Percentiles rank a stretch among this genome's conserved stretches.
Conservation (phyloP, 1,140 invertebrate species). For the Pachyrhynchus sulphureomaculatus region DNA sequence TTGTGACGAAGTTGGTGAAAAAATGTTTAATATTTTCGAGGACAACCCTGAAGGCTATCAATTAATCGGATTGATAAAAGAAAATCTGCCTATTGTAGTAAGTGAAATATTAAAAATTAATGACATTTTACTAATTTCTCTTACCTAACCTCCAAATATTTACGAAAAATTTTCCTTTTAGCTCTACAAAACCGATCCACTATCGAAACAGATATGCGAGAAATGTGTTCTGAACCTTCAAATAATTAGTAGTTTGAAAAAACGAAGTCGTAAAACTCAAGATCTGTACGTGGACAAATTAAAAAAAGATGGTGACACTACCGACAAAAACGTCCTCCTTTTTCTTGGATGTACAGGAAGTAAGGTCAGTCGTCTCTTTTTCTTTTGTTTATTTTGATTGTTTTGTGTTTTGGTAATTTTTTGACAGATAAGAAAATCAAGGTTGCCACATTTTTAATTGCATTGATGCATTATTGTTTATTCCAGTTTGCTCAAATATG, state of each 20-base stretch:
- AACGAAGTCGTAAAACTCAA: slow-evolving; percentile 38
- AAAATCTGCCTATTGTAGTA: slow-evolving; percentile 47
- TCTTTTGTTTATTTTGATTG: slow-evolving; percentile 4
- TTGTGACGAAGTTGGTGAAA: slow-evolving; percentile 44
- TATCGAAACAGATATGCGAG: slow-evolving; percentile 48
- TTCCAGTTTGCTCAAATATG: neutral
- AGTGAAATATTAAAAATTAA: too few species aligned
- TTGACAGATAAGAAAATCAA: neutral
- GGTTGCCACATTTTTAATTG: neutral
- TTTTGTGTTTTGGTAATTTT: slow-evolving; percentile 1
- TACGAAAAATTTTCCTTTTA: slow-evolving; percentile 29
- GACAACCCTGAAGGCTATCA: slow-evolving; percentile 45
- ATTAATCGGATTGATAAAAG: slow-evolving; percentile 47
- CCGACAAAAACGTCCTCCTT: slow-evolving; percentile 31
- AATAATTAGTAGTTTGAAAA: slow-evolving; percentile 43
- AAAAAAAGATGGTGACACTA: slow-evolving; percentile 24
- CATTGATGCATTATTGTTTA: neutral
- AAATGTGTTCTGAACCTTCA: slow-evolving; percentile 44
- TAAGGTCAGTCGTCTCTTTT: slow-evolving; percentile 19
- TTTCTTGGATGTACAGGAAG: slow-evolving; percentile 33
- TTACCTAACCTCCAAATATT: slow-evolving; percentile 5
- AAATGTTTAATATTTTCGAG: slow-evolving; percentile 48
- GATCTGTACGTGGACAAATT: slow-evolving; percentile 42
- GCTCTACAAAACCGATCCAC: slow-evolving; percentile 49
- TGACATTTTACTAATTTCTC: slow-evolving; percentile 19